Percentiles rank a stretch among this genome's conserved stretches.
phyloP scores from a whole-genome alignment of 2,888 invertebrate species.

The Prosapia bicincta region DNA sequence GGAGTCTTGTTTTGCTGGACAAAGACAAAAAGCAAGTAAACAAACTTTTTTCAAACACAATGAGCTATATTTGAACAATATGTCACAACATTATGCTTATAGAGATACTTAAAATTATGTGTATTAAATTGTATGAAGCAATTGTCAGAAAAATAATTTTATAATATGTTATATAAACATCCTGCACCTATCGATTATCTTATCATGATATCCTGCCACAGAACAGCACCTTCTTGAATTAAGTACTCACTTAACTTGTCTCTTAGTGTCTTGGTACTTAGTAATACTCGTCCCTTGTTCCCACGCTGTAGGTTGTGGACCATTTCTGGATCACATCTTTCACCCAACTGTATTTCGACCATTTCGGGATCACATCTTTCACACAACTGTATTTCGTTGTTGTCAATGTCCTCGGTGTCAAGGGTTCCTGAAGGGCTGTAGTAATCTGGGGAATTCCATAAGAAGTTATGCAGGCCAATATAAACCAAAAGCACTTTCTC shows the following conservation, averaged over 20 bases:
- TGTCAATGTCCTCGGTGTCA: conserved; percentile 21
- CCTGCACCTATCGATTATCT: conserved; percentile 7
- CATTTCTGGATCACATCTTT: conserved; percentile 25
- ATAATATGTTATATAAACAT: neutral
- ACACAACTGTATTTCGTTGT: conserved; percentile 12
- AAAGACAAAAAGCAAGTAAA: neutral
- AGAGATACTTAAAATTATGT: neutral
- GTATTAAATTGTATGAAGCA: neutral
- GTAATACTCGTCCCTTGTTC: conserved; percentile 23
- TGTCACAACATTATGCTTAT: neutral
- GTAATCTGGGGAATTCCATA: conserved; percentile 9
- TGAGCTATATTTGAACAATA: conserved; percentile 7
- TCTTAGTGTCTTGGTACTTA: conserved; percentile 22
- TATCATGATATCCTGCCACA: conserved; percentile 30
- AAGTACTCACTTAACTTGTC: conserved; percentile 30
- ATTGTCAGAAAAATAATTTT: no score
- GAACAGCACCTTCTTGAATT: conserved; percentile 30
- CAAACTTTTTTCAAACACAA: neutral
- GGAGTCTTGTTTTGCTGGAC: neutral
- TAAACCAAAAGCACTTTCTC: conserved; percentile 21
- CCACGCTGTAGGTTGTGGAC: conserved; percentile 26
- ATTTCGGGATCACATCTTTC: no score
- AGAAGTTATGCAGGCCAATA: conserved; percentile 26
- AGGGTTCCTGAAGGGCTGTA: conserved; percentile 22
- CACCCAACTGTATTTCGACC: no score